Base-by-base conservation (phyloP, 2,113 vertebrate genomes). In the Laticauda colubrina region DNA sequence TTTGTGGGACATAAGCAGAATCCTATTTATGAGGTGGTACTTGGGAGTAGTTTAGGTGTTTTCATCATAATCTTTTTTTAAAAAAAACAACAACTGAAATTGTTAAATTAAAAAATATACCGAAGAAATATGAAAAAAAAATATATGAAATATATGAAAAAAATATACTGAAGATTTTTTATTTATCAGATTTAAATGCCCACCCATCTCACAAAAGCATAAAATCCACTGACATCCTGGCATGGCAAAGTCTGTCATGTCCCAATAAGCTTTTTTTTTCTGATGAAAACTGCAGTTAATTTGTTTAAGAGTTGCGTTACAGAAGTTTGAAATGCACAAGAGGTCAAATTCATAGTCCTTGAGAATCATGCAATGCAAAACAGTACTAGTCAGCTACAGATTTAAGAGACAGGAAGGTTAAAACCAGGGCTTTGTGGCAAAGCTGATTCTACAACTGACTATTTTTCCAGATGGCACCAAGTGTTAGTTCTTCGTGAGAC, bases 21-120 rank as follows among this genome's bases (percentile, higher is more conserved):
- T 93, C 89, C 54, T 85, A 26, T 94, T 95, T 95, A 91, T 94
- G 94, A 95, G 92, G 93, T 15, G 88, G 90, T 87, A 92, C 53
- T 64, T 95, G 85, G 94, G 94, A 96, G 95, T 94, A 94, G 91
- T 87, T 94, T 91, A 96, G 95, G 96, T 8, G 1, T 94, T 96
- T 94, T 95, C 93, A 92, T 85, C 94, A 91, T 0, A 0, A 93
- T 11, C 90, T 55, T 93, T 69, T 93, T 95, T 96, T 93, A 91
- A 59, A 93, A 93, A n/a, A 94, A 89, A 51, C 93, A 93, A n/a
- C 59, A 91, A 91, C 85, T 92, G 89, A 69, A 51, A 85, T 92
- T 81, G 89, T 90, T 94, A n/a, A 55, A 55, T 54, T 23, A 93
- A 85, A 81, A 81, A 39, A 39, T 39, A 39, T 39, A 39, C 34